phyloP scores from a whole-genome alignment of 2,113 vertebrate species.

The Erythrolamprus reginae region DNA sequence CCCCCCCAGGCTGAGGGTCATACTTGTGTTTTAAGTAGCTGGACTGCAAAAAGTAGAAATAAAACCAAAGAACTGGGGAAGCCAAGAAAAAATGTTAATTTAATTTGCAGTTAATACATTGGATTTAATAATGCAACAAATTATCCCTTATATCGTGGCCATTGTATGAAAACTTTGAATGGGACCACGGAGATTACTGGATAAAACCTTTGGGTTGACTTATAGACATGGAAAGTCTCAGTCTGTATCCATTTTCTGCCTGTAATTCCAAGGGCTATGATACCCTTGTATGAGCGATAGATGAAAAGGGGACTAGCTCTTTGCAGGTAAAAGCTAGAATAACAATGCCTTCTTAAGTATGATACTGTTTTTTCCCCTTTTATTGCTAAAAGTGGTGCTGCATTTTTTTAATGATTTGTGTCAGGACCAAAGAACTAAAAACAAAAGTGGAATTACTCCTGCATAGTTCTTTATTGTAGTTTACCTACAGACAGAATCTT shows the following conservation, averaged over 20 bases:
- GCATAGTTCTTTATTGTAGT: neutral
- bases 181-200: neutral
- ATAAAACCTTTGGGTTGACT: neutral
- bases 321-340: neutral
- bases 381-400: neutral
- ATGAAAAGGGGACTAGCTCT: neutral
- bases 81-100: neutral
- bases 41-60: neutral
- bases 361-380: neutral
- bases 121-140: neutral
- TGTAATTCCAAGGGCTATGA: neutral
- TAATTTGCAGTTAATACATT: neutral
- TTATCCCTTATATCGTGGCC: neutral
- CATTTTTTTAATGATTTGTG: neutral
- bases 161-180: neutral
- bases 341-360: neutral
- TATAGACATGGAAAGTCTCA: neutral
- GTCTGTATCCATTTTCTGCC: neutral
- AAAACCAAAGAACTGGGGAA: neutral
- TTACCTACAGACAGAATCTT: neutral
- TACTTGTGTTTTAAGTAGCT: neutral
- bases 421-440: neutral
- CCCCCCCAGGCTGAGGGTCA: neutral
- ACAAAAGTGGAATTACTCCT: neutral
- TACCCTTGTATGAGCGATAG: neutral